Evolutionary conservation across 2,113 vertebrate genomes (phyloP), one percentile per base, ranked within the genome.

Genomic region (Pyxicephalus adspersus): DNA sequence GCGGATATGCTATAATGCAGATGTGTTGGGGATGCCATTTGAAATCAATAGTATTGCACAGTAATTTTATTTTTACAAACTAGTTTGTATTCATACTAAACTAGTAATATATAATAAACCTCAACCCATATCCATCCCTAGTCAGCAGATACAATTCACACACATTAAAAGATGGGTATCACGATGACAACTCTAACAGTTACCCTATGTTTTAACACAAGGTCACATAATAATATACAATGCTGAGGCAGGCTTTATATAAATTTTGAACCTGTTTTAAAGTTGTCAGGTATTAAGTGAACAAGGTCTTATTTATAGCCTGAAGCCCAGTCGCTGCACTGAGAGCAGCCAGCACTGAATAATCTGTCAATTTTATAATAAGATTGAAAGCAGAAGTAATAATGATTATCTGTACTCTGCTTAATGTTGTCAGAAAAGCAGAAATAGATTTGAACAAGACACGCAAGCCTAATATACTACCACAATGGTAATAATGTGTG

Each of bases 341-440:
- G 79, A 38, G 74, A 64, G 60, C n/a, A 81, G 64, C 60, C 60
- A 34, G 61, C n/a, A 57, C 68, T 28, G 25, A 81, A 60, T 68
- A 74, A 81, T 74, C 57, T 74, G 58, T 81, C 79, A 81, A 52
- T 74, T 73, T 64, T 45, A 74, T 73, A 81, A 81, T 81, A 45
- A 60, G 79, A 74, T 74, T 81, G 70, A 73, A 65, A 58, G 58
- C 60, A 81, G 70, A 26, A 38, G 65, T 60, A 38, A 81, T 81
- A 81, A 81, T 81, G 79, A 73, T 81, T 73, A 74, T 73, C 68
- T 81, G 68, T 38, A 60, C 45, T 72, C 58, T 81, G 70, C 60
- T 81, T 74, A 64, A 73, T 68, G n/a, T 38, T 76, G 81, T 83
- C 38, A 83, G 64, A 19, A 29, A 76, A 28, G 38, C 52, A 83